Conservation (phyloP, 2,113 vertebrate species). For the Etia nguti region DNA sequence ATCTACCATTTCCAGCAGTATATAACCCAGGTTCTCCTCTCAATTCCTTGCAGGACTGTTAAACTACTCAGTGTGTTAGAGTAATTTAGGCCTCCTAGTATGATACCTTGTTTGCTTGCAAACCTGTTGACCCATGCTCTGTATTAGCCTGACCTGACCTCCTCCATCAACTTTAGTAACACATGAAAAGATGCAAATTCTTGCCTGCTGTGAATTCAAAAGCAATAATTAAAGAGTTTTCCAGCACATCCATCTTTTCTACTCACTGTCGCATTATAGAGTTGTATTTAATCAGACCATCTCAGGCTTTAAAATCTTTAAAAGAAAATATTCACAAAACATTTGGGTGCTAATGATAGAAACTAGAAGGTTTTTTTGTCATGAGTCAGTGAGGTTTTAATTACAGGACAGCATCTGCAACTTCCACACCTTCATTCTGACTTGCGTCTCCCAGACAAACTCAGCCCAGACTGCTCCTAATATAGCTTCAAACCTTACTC, state of each 20-base stretch:
- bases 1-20: neutral
- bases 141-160: neutral
- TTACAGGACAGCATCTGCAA: neutral
- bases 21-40: fast-evolving
- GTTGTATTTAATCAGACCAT: neutral
- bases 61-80: neutral
- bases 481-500: conserved; percentile 25
- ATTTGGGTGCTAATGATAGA: neutral
- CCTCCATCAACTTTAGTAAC: neutral
- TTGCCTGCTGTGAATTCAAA: neutral
- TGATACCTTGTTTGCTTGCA: neutral
- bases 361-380: neutral
- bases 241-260: neutral
- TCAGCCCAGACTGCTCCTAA: neutral
- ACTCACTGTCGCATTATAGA: neutral
- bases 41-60: neutral
- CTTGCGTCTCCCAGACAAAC: neutral
- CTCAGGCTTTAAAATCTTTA: neutral
- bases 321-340: neutral
- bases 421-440: neutral
- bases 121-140: neutral
- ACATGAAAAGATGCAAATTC: neutral
- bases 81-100: neutral
- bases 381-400: neutral
- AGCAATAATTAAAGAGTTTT: neutral